Conservation (phyloP, 1,140 invertebrate genomes). For the Lepidotrigona ventralis region DNA sequence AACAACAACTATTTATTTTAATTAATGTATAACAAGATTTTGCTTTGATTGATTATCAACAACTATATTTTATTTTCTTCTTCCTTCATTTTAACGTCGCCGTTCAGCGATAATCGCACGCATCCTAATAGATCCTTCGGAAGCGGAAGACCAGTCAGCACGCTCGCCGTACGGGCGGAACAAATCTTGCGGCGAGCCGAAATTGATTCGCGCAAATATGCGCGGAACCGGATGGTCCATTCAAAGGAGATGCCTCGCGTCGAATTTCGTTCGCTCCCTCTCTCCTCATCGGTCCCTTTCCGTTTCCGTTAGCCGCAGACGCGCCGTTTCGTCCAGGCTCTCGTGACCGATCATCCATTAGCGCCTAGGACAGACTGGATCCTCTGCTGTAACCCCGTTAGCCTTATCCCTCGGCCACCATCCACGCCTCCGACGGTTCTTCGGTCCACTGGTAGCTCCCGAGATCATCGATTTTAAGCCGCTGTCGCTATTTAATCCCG, state of each 20-base stretch:
- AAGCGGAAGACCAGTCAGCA: too few species aligned
- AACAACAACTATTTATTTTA: too few species aligned
- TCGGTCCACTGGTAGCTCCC: background rate
- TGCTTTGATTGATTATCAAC: too few species aligned
- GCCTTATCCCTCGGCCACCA: slow-evolving; percentile 15
- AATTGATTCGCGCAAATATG: slow-evolving; percentile 38
- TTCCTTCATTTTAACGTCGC: too few species aligned
- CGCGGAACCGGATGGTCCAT: background rate
- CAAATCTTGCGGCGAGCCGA: slow-evolving; percentile 7
- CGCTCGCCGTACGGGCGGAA: background rate
- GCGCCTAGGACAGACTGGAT: slow-evolving; percentile 37
- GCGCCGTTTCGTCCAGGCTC: slow-evolving; percentile 35
- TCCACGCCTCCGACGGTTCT: background rate
- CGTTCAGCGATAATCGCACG: too few species aligned
- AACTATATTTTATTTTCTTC: too few species aligned
- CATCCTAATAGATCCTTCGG: too few species aligned
- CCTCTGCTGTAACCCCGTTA: background rate
- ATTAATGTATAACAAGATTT: too few species aligned
- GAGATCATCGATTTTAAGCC: slow-evolving; percentile 36
- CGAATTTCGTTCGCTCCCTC: slow-evolving; percentile 7
- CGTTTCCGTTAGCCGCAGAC: background rate
- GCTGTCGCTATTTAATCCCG: slow-evolving; percentile 32
- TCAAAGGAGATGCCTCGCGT: slow-evolving; percentile 5
- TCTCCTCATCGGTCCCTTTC: background rate
- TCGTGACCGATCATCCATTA: slow-evolving; percentile 63